Percentiles rank a stretch among this genome's conserved stretches.
These are phyloP conservation scores for Galerucella nymphaeae DNA, from an alignment of 2,888 invertebrate species.

Conservation along the genomic window DNA sequence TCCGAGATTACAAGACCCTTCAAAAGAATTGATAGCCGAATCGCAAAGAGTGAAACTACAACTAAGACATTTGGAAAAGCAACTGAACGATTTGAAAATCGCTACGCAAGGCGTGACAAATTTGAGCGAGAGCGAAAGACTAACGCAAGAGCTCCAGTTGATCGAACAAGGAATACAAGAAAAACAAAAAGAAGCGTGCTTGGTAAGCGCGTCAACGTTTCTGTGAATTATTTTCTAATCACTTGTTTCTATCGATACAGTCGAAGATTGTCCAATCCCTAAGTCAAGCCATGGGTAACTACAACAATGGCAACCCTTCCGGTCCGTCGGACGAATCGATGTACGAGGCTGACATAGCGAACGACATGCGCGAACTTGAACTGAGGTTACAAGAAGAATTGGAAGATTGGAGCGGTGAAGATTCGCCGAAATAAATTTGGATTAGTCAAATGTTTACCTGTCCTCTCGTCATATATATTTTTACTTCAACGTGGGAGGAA, in stretches of 20 bases:
- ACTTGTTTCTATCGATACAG: conserved; percentile 52
- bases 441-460: conserved; percentile 3
- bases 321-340: conserved; percentile 67
- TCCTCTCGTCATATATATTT: conserved; percentile 11
- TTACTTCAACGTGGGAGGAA: conserved; percentile 8
- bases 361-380: conserved; percentile 75
- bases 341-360: conserved; percentile 74
- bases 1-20: conserved; percentile 61
- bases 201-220: conserved; percentile 55
- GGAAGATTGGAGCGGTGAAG: conserved; percentile 74
- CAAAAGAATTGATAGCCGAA: conserved; percentile 66
- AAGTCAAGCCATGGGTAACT: conserved; percentile 55
- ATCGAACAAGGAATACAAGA: conserved; percentile 73
- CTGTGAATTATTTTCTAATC: too few species aligned
- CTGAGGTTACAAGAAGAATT: conserved; percentile 75
- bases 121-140: conserved; percentile 68
- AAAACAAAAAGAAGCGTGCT: conserved; percentile 70
- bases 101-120: conserved; percentile 67
- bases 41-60: conserved; percentile 72
- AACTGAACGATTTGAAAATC: conserved; percentile 71
- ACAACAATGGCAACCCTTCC: conserved; percentile 53
- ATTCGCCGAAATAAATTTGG: conserved; percentile 58
- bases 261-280: conserved; percentile 62
- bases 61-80: conserved; percentile 70
- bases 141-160: conserved; percentile 71